Evolutionary conservation across 2,888 invertebrate genomes (phyloP).

Genomic region (Zeuzera pyrina): DNA sequence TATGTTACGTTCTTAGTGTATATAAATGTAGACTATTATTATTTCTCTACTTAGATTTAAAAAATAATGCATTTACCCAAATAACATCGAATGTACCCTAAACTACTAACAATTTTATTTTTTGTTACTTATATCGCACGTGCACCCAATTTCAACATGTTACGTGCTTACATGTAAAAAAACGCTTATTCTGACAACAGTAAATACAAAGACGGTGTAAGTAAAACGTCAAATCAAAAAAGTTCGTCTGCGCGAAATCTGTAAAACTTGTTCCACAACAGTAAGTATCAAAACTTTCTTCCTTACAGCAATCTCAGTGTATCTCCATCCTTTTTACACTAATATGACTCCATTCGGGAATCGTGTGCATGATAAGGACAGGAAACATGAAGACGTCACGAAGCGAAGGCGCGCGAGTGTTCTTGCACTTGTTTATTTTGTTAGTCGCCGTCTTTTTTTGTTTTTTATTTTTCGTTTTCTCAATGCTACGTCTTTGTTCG

Average conservation of each 20-base stretch:
- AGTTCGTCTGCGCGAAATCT: constrained; percentile 60
- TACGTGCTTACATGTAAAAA: too few species aligned
- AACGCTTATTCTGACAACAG: too few species aligned
- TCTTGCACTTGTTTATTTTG: constrained; percentile 69
- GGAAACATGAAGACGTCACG: constrained; percentile 69
- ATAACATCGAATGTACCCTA: too few species aligned
- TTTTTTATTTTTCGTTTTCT: constrained; percentile 51
- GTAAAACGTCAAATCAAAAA: constrained; percentile 38
- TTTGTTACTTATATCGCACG: too few species aligned
- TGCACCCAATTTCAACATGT: too few species aligned
- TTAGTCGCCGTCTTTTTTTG: constrained; percentile 41
- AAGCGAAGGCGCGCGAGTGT: constrained; percentile 66
- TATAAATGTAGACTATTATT: too few species aligned
- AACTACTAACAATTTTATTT: too few species aligned
- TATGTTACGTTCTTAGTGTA: too few species aligned
- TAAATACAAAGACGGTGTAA: too few species aligned
- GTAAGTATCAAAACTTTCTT: constrained; percentile 66
- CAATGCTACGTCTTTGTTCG: constrained; percentile 68
- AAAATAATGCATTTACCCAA: too few species aligned
- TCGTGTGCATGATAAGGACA: constrained; percentile 47
- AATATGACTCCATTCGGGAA: constrained; percentile 19
- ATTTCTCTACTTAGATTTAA: too few species aligned
- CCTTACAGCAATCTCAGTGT: constrained; percentile 43
- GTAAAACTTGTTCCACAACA: constrained; percentile 62
- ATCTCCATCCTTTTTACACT: constrained; percentile 40